Base-by-base conservation (phyloP, 35 echinoderm and acorn worm genomes). In the Acanthaster planci region DNA sequence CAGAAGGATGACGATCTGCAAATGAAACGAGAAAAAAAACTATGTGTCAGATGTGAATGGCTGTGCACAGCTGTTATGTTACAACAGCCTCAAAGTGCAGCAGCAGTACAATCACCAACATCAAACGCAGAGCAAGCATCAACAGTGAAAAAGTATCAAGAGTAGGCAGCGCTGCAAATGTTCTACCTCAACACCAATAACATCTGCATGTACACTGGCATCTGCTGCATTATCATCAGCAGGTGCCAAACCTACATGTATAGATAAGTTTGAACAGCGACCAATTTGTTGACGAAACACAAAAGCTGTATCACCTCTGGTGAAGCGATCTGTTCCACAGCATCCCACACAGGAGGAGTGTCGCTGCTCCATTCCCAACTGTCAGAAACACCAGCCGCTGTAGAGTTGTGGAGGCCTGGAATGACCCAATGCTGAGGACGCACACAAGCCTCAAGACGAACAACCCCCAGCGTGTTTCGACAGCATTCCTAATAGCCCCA, bases 271-370 rank as follows among this genome's bases (percentile, higher is more conserved):
- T 47, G 12, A 47, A 47, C 42, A 47, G 42, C 42, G 4, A 12
- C 42, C 4, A 42, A 67, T n/a, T 34, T 8, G 15, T 47, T 47
- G 42, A 87, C 42, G 12, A 47, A 42, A 23, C 27, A 85, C 5
- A 35, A 35, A 0, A 82, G 30, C 47, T 22, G 27, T 16, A 76
- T 76, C 76, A 98, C 95, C 95, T 94, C 60, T 99, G 96, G 60
- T 99, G 92, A n/a, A 89, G 78, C 16, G 96, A 88, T 83, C 89
- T 99, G 78, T 99, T 82, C 89, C 92, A 99, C 96, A 92, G 91
- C 15, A 88, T 99, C 26, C 57, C 89, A 68, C 89, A 88, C 40
- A 93, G 58, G 18, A 94, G 50, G 30, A 99, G 53, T 7, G 89
- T 29, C 37, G 89, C 88, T 76, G 86, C 85, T 19, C 78, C 85